A percentile compares a stretch with the other conserved stretches of the same genome.
These are phyloP conservation scores for Tauraco erythrolophus DNA, from an alignment of 2,113 vertebrate species.

Conservation along the genomic window DNA sequence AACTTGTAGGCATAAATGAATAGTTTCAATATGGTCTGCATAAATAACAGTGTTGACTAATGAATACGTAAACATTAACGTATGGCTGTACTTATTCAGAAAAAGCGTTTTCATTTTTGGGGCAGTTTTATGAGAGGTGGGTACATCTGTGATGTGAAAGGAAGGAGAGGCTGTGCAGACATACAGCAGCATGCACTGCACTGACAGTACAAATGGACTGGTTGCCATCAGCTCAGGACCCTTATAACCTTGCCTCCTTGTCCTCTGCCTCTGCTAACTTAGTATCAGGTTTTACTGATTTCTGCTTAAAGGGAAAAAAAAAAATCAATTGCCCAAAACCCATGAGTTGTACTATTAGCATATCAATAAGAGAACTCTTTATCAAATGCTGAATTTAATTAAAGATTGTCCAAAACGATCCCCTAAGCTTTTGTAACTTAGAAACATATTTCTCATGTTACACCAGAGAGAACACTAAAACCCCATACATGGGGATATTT, in stretches of 20 bases:
- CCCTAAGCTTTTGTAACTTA: not conserved
- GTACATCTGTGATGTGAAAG: not conserved
- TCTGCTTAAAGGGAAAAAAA: constrained; percentile 33
- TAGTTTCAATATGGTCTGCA: constrained; percentile 24
- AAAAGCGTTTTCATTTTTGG: not conserved
- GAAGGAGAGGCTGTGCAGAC: not conserved
- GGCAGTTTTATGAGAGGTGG: not conserved
- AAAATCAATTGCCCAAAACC: not conserved
- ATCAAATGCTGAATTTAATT: constrained; percentile 15
- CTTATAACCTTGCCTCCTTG: not conserved
- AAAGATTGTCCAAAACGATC: constrained; percentile 4
- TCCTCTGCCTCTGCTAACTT: not conserved
- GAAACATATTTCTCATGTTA: constrained; percentile 5
- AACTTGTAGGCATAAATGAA: not conserved
- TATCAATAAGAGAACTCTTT: not conserved
- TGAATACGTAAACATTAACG: not conserved
- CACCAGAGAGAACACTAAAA: constrained; percentile 1
- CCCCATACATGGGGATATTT: not conserved
- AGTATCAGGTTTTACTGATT: not conserved
- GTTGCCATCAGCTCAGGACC: not conserved
- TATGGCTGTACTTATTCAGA: constrained; percentile 22
- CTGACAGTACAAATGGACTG: not conserved
- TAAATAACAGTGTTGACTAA: constrained; percentile 31
- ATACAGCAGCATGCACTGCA: not conserved
- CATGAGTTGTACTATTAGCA: not conserved